Evolutionary conservation across 1,140 invertebrate species (phyloP).

Genomic region (Radopholus similis): DNA sequence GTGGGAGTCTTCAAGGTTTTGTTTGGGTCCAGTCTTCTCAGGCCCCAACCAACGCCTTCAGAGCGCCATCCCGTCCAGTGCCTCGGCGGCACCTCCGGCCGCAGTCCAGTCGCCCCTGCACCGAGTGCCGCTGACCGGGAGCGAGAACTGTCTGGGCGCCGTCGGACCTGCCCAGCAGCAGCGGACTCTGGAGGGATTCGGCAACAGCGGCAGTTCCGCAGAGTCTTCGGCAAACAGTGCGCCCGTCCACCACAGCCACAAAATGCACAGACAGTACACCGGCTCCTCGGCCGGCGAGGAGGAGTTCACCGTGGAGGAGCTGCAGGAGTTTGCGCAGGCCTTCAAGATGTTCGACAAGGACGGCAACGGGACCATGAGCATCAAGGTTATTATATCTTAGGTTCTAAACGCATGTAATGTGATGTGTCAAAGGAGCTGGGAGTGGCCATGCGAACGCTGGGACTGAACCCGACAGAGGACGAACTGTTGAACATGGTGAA

Average conservation of each 20-base stretch:
- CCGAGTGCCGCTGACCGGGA: not conserved
- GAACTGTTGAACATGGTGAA: slow-evolving; percentile 56
- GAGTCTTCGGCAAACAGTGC: slow-evolving; percentile 12
- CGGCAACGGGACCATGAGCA: slow-evolving; percentile 60
- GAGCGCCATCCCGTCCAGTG: not conserved
- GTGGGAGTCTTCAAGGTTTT: slow-evolving; percentile 49
- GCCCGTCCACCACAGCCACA: slow-evolving; percentile 4
- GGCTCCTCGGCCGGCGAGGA: slow-evolving; percentile 54
- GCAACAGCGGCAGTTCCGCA: not conserved
- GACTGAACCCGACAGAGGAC: slow-evolving; percentile 59
- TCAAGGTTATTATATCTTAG: too few relatives aligned
- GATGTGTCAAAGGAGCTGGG: too few relatives aligned
- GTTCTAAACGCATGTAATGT: too few relatives aligned
- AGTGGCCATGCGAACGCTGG: slow-evolving; percentile 58
- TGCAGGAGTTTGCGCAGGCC: slow-evolving; percentile 59
- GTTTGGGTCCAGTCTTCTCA: not conserved
- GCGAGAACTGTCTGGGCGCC: slow-evolving; percentile 10
- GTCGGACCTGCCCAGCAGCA: not conserved
- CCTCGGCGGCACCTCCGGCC: not conserved
- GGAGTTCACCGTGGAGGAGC: slow-evolving; percentile 56
- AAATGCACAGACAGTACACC: slow-evolving; percentile 25
- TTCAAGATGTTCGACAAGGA: slow-evolving; percentile 60
- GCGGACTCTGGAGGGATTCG: not conserved
- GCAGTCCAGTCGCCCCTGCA: not conserved
- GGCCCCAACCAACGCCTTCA: not conserved